Conservation (phyloP, 2,888 invertebrate genomes). For the Drosophila pseudotalamancana region DNA sequence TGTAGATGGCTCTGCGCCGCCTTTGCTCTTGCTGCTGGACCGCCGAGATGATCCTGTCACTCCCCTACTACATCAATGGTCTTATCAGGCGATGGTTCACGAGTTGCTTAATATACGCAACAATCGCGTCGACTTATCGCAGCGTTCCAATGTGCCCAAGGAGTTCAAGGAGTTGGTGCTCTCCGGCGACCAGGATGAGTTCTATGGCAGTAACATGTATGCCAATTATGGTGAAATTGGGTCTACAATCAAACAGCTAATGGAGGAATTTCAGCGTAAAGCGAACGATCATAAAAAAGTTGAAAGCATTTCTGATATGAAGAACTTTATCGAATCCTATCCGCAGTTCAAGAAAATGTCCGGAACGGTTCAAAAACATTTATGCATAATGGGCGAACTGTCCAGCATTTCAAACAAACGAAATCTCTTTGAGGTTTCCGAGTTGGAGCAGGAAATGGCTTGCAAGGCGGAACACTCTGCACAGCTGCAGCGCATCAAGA, state of each 20-base stretch:
- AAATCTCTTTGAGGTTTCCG: constrained; percentile 94
- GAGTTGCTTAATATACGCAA: constrained; percentile 96
- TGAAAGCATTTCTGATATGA: constrained; percentile 99
- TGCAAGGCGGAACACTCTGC: constrained; percentile 93
- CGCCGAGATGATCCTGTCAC: constrained; percentile 97
- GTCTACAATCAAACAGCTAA: constrained; percentile 96
- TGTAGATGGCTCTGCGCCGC: constrained; percentile 87
- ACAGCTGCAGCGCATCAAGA: constrained; percentile 91
- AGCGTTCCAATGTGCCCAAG: constrained; percentile 92
- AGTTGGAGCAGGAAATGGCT: constrained; percentile 96
- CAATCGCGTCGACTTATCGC: constrained; percentile 95
- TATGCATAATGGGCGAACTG: constrained; percentile 97
- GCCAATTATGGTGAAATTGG: constrained; percentile 99
- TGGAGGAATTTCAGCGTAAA: constrained; percentile 98
- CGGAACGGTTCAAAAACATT: constrained; percentile 98
- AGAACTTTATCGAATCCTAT: constrained; percentile 98
- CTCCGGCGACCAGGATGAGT: constrained; percentile 97
- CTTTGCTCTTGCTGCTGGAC: constrained; percentile 95
- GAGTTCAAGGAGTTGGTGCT: constrained; percentile 97
- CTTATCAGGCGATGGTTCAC: constrained; percentile 99
- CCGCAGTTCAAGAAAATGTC: constrained; percentile 99
- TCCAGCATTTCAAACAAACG: constrained; percentile 92
- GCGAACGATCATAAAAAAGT: constrained; percentile 89
- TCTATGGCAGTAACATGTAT: constrained; percentile 97
- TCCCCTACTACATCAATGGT: constrained; percentile 98